Base-by-base conservation (phyloP, 2,888 invertebrate genomes). In the Hololepta plana region DNA sequence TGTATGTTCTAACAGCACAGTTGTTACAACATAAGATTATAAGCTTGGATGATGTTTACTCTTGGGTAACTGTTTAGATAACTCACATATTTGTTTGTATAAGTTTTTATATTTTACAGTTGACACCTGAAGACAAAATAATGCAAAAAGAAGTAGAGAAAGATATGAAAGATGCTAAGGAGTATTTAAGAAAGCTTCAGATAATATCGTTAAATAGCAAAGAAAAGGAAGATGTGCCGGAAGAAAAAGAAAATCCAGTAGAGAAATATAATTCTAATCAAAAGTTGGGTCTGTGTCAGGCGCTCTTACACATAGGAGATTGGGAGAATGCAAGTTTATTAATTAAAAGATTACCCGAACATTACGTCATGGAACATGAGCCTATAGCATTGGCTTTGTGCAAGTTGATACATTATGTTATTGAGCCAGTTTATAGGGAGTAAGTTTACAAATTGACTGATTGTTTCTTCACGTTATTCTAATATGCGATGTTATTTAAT, bases 281-380 rank as follows among this genome's bases (percentile, higher is more conserved):
- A 55, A 96, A 96, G 57, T 70, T 93, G 41, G 85, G 90, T 13
- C 61, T 98, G 12, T 79, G 87, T 42, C 85, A 90, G 49, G 88
- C 91, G 0, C 56, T 95, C 24, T 51, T 96, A 5, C 68, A 71
- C 35, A 71, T 90, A 36, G 91, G 87, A 2, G 88, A 87, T 40
- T 96, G 95, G 95, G 66, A 71, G 10, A 79, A 79, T 44, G 88
- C 88, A 3, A 67, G 73, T 33, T 63, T 66, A 36, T 60, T 98
- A 30, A 72, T 85, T 14, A 73, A 74, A 38, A 67, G 79, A 28
- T 59, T 96, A 33, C 96, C 96, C 0, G 72, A 77, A 30, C 72
- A 73, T 51, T 73, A 73, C 37, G 68, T 75, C 6, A 67, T 84
- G 34, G 72, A 81, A 17, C 72, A 81, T 43, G 69, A 75, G 25